These are phyloP conservation scores for Drosophila gunungcola DNA, from an alignment of 1,140 invertebrate genomes.

Conservation along the genomic window DNA sequence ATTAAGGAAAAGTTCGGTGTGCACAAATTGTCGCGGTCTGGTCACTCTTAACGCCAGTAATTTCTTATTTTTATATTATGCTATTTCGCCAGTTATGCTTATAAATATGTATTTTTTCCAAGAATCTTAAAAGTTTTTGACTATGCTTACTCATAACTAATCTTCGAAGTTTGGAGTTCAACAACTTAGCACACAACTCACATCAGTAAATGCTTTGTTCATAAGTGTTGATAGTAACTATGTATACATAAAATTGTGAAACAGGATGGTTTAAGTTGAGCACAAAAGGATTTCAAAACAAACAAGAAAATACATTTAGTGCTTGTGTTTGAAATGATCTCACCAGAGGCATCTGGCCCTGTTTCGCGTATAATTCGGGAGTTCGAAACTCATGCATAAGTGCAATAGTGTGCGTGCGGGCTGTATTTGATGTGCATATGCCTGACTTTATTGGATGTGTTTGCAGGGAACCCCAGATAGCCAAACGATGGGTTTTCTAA, in stretches of 20 bases:
- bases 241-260: slow-evolving; percentile 10
- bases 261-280: not conserved
- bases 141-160: not conserved
- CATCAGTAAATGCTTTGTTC: not conserved
- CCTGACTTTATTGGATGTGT: not conserved
- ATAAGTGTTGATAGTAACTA: not conserved
- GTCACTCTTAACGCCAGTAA: not conserved
- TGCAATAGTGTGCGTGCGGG: not conserved
- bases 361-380: not conserved
- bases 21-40: not conserved
- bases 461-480: not conserved
- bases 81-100: not conserved
- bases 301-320: not conserved
- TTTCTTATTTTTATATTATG: slow-evolving; percentile 5
- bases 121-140: too few relatives aligned
- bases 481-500: not conserved
- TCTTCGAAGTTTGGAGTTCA: not conserved
- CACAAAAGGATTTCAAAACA: not conserved
- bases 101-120: not conserved
- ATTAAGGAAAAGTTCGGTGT: too few relatives aligned
- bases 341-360: not conserved
- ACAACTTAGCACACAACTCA: too few relatives aligned
- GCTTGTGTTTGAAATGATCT: not conserved
- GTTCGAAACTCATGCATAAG: not conserved
- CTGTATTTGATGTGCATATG: not conserved